These are phyloP conservation scores for Dasypus novemcinctus DNA, from an alignment of 2,113 vertebrate species.

Conservation along the genomic window DNA sequence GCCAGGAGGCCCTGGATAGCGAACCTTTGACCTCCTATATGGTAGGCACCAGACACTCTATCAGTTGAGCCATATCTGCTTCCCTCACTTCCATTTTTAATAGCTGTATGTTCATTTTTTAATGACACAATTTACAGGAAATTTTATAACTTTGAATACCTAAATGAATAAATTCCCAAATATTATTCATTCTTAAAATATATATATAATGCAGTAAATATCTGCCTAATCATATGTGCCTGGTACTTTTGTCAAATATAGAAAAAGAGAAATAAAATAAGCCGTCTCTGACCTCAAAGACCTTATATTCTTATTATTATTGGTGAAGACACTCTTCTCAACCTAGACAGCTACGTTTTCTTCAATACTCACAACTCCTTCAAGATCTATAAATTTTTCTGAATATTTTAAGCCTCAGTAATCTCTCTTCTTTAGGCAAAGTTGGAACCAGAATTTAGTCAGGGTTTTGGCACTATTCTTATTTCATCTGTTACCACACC, in stretches of 20 bases:
- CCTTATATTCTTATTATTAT: background rate
- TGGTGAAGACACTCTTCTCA: background rate
- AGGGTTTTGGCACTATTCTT: background rate
- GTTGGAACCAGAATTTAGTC: background rate
- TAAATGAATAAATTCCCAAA: too few species aligned
- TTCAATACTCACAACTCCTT: background rate
- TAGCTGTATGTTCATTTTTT: too few species aligned
- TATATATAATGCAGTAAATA: background rate
- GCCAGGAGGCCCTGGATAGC: too few species aligned
- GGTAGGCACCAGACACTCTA: too few species aligned
- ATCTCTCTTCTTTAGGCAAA: background rate
- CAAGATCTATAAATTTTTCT: background rate
- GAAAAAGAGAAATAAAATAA: conserved; percentile 4
- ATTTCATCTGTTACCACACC: background rate
- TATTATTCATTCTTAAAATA: too few species aligned
- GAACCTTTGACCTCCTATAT: too few species aligned
- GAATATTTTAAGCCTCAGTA: background rate
- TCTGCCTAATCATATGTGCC: background rate
- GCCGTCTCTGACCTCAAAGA: background rate
- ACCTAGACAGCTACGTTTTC: background rate
- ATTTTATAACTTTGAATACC: too few species aligned
- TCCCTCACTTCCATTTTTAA: too few species aligned
- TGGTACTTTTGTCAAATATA: background rate
- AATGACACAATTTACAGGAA: too few species aligned
- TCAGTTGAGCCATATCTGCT: too few species aligned